Conservation (phyloP, 2,888 invertebrate species). For the Acanthosepion pharaonis region DNA sequence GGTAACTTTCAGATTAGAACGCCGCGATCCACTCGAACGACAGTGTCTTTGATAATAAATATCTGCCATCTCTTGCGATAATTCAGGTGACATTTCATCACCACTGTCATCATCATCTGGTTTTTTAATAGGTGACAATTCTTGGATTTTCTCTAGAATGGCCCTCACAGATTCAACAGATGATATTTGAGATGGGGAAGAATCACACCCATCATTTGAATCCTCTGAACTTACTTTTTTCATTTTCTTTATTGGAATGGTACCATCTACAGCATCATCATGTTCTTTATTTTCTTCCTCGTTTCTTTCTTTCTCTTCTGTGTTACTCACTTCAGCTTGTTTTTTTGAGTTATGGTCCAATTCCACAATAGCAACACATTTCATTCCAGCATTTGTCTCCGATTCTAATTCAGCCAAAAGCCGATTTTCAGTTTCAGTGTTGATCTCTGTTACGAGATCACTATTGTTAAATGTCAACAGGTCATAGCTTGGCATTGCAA, state of each 20-base stretch:
- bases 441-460: conserved; percentile 40
- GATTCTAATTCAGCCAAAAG: conserved; percentile 35
- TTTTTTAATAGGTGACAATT: neutral
- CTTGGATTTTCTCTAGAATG: neutral
- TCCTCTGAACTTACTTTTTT: neutral
- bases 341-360: neutral
- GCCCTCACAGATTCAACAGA: neutral
- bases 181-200: neutral
- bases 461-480: conserved; percentile 37
- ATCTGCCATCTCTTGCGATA: conserved; percentile 41
- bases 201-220: neutral
- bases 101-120: neutral
- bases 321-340: neutral
- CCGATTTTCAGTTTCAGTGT: neutral
- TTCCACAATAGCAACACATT: conserved; percentile 11
- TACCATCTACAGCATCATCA: conserved; percentile 34
- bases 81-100: neutral
- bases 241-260: neutral
- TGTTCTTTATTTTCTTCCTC: neutral
- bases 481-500: neutral
- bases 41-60: conserved; percentile 37
- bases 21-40: conserved; percentile 25
- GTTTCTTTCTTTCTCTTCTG: neutral
- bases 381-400: neutral
- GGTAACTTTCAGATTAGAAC: conserved; percentile 37